phyloP scores from a whole-genome alignment of 2,113 vertebrate species.

The Lutjanus erythropterus region DNA sequence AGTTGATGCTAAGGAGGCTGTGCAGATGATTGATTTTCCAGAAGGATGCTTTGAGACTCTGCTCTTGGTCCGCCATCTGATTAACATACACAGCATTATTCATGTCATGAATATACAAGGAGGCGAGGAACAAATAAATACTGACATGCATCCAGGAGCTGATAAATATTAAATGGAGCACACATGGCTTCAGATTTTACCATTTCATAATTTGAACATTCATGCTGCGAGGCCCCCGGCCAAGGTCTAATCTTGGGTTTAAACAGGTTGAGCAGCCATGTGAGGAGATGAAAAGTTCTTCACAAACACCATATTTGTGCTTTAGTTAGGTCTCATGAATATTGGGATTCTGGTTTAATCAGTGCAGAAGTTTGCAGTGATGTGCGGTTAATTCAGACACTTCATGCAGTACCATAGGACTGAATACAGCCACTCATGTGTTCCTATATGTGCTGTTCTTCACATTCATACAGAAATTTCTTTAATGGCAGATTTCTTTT shows the following conservation, averaged over 20 bases:
- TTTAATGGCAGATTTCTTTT: no score
- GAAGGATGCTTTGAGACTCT: constrained; percentile 69
- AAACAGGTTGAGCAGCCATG: constrained; percentile 52
- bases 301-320: constrained; percentile 46
- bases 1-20: constrained; percentile 62
- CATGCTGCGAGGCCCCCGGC: constrained; percentile 47
- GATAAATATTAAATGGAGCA: constrained; percentile 75
- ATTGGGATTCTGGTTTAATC: constrained; percentile 5
- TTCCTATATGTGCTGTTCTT: not conserved
- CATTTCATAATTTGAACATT: constrained; percentile 68
- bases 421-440: no score
- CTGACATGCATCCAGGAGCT: constrained; percentile 66
- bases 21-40: constrained; percentile 74
- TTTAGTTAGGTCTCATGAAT: constrained; percentile 31
- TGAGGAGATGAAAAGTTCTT: constrained; percentile 27
- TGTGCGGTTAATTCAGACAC: not conserved
- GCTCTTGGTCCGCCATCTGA: constrained; percentile 64
- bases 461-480: no score
- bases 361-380: not conserved
- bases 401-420: no score
- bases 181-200: constrained; percentile 66
- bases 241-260: constrained; percentile 56
- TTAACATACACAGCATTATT: constrained; percentile 76
- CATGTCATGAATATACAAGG: constrained; percentile 77
- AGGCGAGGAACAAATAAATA: constrained; percentile 74